Percentiles rank a stretch among this genome's conserved stretches.
phyloP scores from a whole-genome alignment of 1,140 invertebrate species.

The Drosophila ambigua region DNA sequence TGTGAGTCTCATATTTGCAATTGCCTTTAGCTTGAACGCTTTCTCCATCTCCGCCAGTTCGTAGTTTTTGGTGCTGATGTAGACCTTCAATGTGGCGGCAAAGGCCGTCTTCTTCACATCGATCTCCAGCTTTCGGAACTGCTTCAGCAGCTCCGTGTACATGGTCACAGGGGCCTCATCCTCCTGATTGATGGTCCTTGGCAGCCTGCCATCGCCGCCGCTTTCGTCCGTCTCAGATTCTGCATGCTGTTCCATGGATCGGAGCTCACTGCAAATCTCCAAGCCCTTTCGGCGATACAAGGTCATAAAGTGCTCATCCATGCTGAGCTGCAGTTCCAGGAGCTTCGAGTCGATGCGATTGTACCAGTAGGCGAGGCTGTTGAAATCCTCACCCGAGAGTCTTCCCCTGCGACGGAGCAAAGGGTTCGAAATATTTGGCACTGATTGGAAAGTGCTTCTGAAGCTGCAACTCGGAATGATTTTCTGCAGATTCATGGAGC shows the following conservation, averaged over 20 bases:
- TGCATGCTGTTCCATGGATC: constrained; percentile 11
- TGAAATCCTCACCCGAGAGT: constrained; percentile 48
- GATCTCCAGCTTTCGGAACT: constrained; percentile 44
- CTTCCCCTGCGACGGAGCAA: constrained; percentile 1
- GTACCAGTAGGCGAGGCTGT: constrained; percentile 58
- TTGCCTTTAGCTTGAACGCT: constrained; percentile 36
- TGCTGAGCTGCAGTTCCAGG: constrained; percentile 38
- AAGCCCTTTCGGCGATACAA: constrained; percentile 41
- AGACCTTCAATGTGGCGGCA: constrained; percentile 40
- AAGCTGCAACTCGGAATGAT: background rate
- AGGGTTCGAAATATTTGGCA: background rate
- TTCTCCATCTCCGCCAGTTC: constrained; percentile 55
- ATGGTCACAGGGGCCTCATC: background rate
- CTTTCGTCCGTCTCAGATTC: constrained; percentile 24
- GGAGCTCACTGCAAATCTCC: constrained; percentile 44
- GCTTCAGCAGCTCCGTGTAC: constrained; percentile 29
- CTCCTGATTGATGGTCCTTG: background rate
- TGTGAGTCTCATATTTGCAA: constrained; percentile 34
- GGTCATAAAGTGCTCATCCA: constrained; percentile 50
- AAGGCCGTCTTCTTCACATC: constrained; percentile 42
- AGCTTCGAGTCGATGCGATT: constrained; percentile 58
- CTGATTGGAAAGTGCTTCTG: background rate
- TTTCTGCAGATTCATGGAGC: background rate
- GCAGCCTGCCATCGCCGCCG: constrained; percentile 32
- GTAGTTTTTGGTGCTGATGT: constrained; percentile 61